Base-by-base conservation (phyloP, 1,140 invertebrate species). In the Orius laevigatus region DNA sequence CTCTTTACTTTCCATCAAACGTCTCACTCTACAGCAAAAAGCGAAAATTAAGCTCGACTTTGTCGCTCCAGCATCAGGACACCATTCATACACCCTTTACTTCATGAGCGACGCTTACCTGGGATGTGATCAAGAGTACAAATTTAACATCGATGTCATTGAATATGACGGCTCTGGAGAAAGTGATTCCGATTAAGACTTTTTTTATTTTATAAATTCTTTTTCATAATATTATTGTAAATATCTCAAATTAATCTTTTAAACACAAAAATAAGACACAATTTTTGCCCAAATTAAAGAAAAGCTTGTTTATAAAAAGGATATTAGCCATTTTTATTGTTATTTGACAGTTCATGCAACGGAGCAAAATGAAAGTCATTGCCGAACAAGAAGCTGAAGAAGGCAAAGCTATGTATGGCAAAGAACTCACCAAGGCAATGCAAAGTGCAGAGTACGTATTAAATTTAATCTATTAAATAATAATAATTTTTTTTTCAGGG, bases 81-180 rank as follows among this genome's bases (percentile, higher is more conserved):
- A 82, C 42, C 83, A 95, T 65, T 79, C 81, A 11, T 97, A 98
- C 63, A 93, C 87, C 0, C 67, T 99, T 32, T 98, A 95, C 67
- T 98, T 93, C 63, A 98, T 99, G 92, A 95, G 89, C 62, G 96
- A 98, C 66, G 85, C 92, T 1, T 99, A 98, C 62, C 76, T 98
- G 57, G 94, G 95, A 10, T 97, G 91, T 61, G 95, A 99, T 74
- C 92, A 96, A 63, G 92, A 96, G 66, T 92, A 92, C 60, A 83
- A 82, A 61, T 85, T 92, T 62, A 76, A 70, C 1, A 79, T 92
- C 16, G 78, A 82, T 55, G 84, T 93, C 18, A 74, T 72, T 2
- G 83, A 82, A 41, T 75, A 78, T 35, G 72, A 74, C 40, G 43
- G 43, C 5, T 73, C 72, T 1, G 73, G 70, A 16, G 71, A 68